Conservation (phyloP, 2,888 invertebrate species). For the Thysanoteuthis rhombus region DNA sequence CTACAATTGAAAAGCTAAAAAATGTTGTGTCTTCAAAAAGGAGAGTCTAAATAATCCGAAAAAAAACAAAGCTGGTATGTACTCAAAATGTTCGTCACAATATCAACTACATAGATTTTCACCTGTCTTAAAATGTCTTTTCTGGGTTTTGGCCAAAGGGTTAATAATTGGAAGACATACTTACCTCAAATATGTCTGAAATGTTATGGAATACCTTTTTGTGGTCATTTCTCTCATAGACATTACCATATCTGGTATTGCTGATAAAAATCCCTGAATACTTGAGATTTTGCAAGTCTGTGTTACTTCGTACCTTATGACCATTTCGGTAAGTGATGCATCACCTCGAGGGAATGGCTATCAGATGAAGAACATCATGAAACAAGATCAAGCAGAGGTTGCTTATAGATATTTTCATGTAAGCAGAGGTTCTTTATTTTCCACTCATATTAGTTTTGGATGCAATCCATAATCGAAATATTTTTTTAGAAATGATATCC, state of each 20-base stretch:
- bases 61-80: too few species aligned
- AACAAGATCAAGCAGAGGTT: too few species aligned
- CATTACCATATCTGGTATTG: slow-evolving; percentile 90
- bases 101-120: neutral
- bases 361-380: too few species aligned
- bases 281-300: slow-evolving; percentile 98
- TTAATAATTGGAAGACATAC: slow-evolving; percentile 94
- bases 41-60: too few species aligned
- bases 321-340: slow-evolving; percentile 75
- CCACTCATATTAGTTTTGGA: too few species aligned
- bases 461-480: too few species aligned
- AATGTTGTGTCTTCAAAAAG: too few species aligned
- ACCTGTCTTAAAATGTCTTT: slow-evolving; percentile 24
- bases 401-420: too few species aligned
- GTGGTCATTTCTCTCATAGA: slow-evolving; percentile 98
- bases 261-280: slow-evolving; percentile 91
- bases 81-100: neutral
- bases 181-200: slow-evolving; percentile 99
- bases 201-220: slow-evolving; percentile 98
- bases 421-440: too few species aligned
- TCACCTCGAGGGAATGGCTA: too few species aligned
- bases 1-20: too few species aligned
- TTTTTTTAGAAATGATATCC: too few species aligned
- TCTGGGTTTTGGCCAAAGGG: slow-evolving; percentile 91
- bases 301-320: slow-evolving; percentile 88